Evolutionary conservation across 1,140 invertebrate species (phyloP), one percentile per base, ranked within the genome.

Genomic region (Oscheius sp.): DNA sequence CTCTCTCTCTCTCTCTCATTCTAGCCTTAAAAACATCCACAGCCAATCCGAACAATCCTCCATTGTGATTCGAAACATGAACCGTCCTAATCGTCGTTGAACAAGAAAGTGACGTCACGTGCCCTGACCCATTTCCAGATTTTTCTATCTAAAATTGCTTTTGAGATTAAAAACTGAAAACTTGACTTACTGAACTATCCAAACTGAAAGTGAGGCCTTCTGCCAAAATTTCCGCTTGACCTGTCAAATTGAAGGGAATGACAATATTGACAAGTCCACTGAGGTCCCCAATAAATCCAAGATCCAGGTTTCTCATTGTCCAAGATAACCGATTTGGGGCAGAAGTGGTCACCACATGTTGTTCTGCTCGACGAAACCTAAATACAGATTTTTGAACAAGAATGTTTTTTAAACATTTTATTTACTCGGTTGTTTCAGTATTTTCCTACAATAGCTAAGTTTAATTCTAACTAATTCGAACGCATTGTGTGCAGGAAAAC

Each of bases 61-160:
- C 76, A 28, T 77, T 77, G 69, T 77, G 76, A 61, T 77, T 77
- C 13, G 64, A 69, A 3, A 77, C 75, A 3, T 78, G 49, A 15
- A 77, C 68, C 29, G 35, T 52, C 23, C 71, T 29, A 20, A 73
- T 73, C n/a, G 52, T 59, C 7, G 63, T 52, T 10, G 55, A 23
- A 29, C 72, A 74, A 4, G 36, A 68, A 1, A 74, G 26, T 1
- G 72, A 45, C 1, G 63, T 49, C 46, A 74, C 72, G 23, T 67
- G 68, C 1, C 64, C 72, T 18, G 72, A 74, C 13, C 72, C 72
- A 45, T 74, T 67, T 46, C n/a, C 49, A 1, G 32, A 64, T 66
- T 63, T 77, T 55, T 69, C 67, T 18, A 71, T 70, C 74, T 67
- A 23, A 36, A 35, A 32, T 15, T 65, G 49, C n/a, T 3, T 36